A percentile compares a stretch with the other conserved stretches of the same genome.
These are phyloP conservation scores for Cataglyphis altisquamis DNA, from an alignment of 2,888 invertebrate genomes.

Conservation along the genomic window DNA sequence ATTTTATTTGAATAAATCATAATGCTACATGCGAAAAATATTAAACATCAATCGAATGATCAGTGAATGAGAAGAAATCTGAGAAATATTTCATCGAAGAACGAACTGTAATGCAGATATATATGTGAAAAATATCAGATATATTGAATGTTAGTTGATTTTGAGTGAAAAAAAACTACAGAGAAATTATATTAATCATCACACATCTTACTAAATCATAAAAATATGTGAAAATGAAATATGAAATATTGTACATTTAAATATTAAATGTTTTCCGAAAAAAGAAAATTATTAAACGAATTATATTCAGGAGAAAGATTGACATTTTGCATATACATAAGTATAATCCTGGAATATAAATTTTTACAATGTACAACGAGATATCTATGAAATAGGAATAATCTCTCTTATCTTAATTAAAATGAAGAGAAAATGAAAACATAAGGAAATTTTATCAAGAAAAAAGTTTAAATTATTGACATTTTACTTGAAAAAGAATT, in stretches of 20 bases:
- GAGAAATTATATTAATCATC: constrained; percentile 1
- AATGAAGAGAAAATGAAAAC: background rate
- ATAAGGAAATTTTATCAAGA: background rate
- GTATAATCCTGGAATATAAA: constrained; percentile 12
- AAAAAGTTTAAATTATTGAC: background rate
- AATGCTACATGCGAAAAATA: background rate
- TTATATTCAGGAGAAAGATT: background rate
- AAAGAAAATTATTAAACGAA: background rate
- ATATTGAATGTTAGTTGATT: background rate
- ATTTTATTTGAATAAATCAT: background rate
- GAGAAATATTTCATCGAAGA: background rate
- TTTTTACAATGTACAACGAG: constrained; percentile 15
- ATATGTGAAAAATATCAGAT: constrained; percentile 1
- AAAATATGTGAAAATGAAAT: constrained; percentile 20
- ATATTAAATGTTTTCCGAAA: background rate
- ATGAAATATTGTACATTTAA: background rate
- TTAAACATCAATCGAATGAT: background rate
- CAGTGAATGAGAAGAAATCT: background rate
- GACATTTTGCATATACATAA: background rate
- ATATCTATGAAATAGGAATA: constrained; percentile 12
- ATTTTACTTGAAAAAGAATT: background rate
- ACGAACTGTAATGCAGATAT: constrained; percentile 3
- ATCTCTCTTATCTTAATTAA: background rate
- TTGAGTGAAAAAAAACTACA: constrained; percentile 22
- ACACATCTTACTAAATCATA: constrained; percentile 4